phyloP scores from a whole-genome alignment of 2,113 vertebrate genomes.

The Datnioides undecimradiatus region DNA sequence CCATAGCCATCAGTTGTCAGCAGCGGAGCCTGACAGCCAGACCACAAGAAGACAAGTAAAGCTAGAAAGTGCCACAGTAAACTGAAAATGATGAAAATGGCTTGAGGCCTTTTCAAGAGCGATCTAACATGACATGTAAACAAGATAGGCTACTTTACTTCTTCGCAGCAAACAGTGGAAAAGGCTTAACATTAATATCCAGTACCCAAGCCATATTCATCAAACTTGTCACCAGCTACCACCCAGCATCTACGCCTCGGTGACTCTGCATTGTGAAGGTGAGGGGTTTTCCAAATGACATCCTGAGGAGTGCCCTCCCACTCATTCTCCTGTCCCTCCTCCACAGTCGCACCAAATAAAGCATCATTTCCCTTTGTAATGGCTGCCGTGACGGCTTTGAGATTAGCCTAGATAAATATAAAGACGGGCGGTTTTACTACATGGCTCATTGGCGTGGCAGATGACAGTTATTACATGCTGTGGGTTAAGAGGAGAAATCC shows the following conservation, averaged over 20 bases:
- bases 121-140: constrained; percentile 55
- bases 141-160: constrained; percentile 61
- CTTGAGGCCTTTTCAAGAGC: constrained; percentile 30
- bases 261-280: constrained; percentile 69
- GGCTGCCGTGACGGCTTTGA: constrained; percentile 49
- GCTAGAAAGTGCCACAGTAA: constrained; percentile 30
- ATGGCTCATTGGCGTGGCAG: constrained; percentile 74
- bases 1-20: constrained; percentile 61
- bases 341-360: constrained; percentile 49
- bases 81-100: constrained; percentile 29
- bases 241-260: constrained; percentile 64
- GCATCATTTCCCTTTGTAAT: constrained; percentile 62
- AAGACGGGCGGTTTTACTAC: constrained; percentile 60
- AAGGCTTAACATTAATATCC: constrained; percentile 65
- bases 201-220: constrained; percentile 77
- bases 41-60: constrained; percentile 45
- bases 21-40: constrained; percentile 37
- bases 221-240: constrained; percentile 71
- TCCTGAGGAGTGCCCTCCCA: constrained; percentile 48
- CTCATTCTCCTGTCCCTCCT: constrained; percentile 35
- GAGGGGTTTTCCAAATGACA: constrained; percentile 80
- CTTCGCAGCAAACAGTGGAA: constrained; percentile 61
- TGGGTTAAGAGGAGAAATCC: constrained; percentile 53
- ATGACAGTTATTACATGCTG: constrained; percentile 71
- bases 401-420: constrained; percentile 70